These are phyloP conservation scores for Cylindroiulus punctatus DNA, from an alignment of 2,888 invertebrate genomes.

Conservation along the genomic window DNA sequence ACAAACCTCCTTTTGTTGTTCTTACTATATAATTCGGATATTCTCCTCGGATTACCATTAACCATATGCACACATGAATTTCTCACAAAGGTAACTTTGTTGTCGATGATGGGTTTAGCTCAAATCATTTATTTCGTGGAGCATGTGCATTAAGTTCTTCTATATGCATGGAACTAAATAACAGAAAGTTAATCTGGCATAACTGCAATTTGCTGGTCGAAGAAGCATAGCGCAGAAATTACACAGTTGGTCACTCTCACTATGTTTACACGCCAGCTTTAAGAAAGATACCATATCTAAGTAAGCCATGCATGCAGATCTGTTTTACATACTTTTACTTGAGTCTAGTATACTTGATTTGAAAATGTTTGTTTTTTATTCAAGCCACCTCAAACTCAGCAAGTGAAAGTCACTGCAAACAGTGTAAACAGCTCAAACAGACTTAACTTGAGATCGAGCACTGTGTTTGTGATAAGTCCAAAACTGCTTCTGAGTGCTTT, in stretches of 20 bases:
- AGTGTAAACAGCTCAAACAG: too few relatives aligned
- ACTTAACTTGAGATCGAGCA: too few relatives aligned
- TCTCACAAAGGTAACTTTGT: neutral
- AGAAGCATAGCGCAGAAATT: neutral
- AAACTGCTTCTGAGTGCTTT: too few relatives aligned
- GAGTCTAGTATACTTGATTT: too few relatives aligned
- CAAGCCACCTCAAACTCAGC: too few relatives aligned
- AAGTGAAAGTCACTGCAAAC: too few relatives aligned
- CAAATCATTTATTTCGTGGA: neutral
- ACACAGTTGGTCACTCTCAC: neutral
- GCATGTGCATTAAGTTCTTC: neutral
- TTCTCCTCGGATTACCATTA: conserved; percentile 24
- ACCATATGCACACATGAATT: neutral
- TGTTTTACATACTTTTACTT: too few relatives aligned
- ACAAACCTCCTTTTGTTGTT: neutral
- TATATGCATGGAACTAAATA: neutral
- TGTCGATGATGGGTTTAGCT: neutral
- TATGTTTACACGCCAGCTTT: too few relatives aligned
- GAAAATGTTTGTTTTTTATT: too few relatives aligned
- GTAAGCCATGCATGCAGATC: too few relatives aligned
- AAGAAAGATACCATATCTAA: too few relatives aligned
- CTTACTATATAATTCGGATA: neutral
- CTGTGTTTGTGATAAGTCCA: too few relatives aligned
- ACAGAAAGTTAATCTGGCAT: neutral
- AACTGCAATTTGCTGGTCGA: neutral